Evolutionary conservation across 2,113 vertebrate species (phyloP).

Genomic region (Gobius niger): DNA sequence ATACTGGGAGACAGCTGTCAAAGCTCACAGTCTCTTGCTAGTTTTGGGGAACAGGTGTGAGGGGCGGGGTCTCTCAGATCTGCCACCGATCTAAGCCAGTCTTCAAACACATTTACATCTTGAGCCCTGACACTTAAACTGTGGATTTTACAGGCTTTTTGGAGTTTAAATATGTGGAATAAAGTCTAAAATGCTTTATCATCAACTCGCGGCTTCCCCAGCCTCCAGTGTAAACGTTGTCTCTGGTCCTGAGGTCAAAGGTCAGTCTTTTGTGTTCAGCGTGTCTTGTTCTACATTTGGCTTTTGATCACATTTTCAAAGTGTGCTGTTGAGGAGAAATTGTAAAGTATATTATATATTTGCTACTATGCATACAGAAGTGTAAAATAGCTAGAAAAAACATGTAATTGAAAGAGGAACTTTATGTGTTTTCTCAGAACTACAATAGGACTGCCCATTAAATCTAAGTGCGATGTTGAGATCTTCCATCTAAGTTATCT

Average conservation of each 20-base stretch:
- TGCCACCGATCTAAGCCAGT: conserved; percentile 18
- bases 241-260: conserved; percentile 21
- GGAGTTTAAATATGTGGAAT: conserved; percentile 2
- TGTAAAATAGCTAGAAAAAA: too few relatives aligned
- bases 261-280: conserved; percentile 25
- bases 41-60: conserved; percentile 60
- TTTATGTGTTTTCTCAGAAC: too few relatives aligned
- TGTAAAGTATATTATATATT: background rate
- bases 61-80: conserved; percentile 24
- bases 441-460: too few relatives aligned
- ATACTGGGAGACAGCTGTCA: conserved; percentile 64
- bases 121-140: background rate
- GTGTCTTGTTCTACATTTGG: background rate
- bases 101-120: conserved; percentile 6
- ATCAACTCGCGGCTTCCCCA: conserved; percentile 6
- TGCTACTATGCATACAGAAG: too few relatives aligned
- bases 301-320: background rate
- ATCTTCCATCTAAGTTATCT: too few relatives aligned
- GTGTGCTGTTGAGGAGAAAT: background rate
- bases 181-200: conserved; percentile 17
- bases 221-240: conserved; percentile 2
- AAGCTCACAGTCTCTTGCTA: conserved; percentile 66
- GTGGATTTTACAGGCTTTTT: background rate
- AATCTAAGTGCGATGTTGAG: background rate
- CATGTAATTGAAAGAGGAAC: too few relatives aligned